Percentiles rank a stretch among this genome's conserved stretches.
These are phyloP conservation scores for Diacarnus erythraeanus DNA, from an alignment of 37 sponge, comb jelly and placozoan genomes.

Conservation along the genomic window DNA sequence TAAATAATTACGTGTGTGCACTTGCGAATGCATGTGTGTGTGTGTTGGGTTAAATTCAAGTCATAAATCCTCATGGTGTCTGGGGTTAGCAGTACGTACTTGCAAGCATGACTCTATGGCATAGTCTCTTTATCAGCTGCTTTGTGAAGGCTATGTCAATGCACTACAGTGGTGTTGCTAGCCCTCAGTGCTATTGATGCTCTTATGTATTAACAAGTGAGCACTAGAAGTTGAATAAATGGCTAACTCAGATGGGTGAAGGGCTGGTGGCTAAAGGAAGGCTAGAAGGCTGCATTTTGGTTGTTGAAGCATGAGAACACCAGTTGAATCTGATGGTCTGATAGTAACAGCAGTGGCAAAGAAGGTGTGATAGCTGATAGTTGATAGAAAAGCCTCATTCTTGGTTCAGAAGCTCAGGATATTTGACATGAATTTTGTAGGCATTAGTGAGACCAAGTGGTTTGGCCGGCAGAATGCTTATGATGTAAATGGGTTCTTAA, in stretches of 20 bases:
- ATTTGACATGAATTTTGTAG: slow-evolving; percentile 17
- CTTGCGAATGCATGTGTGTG: neutral
- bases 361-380: neutral
- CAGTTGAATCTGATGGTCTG: slow-evolving; percentile 17
- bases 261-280: neutral
- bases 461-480: slow-evolving; percentile 44
- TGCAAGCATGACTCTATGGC: neutral
- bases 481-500: slow-evolving; percentile 39
- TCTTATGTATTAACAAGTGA: neutral
- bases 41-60: neutral
- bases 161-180: neutral
- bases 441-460: slow-evolving; percentile 55
- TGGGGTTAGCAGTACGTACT: neutral
- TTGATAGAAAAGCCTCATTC: slow-evolving; percentile 20
- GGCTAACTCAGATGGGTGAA: neutral
- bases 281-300: neutral
- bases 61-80: neutral
- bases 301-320: slow-evolving; percentile 12
- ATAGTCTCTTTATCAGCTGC: neutral
- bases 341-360: slow-evolving; percentile 19
- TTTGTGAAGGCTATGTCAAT: neutral
- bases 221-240: neutral
- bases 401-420: slow-evolving; percentile 37
- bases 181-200: too few relatives aligned
- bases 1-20: too few relatives aligned